These are phyloP conservation scores for Scomber scombrus DNA, from an alignment of 2,113 vertebrate species.

Conservation along the genomic window DNA sequence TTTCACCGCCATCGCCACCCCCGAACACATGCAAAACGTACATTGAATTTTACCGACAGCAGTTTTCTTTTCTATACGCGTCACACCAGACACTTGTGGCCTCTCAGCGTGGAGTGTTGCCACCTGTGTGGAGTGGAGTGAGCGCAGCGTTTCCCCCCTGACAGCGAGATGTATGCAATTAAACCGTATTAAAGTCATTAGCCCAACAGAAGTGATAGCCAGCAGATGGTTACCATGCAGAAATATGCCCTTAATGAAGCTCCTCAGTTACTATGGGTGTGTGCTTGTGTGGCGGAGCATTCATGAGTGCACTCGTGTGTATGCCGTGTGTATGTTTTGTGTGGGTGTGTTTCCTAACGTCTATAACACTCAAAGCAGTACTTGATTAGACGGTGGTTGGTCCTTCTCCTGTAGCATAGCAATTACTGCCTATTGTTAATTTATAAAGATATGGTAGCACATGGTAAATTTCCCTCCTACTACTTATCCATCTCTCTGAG, in stretches of 20 bases:
- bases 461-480: conserved; percentile 6
- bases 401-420: conserved; percentile 46
- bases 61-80: not conserved
- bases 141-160: conserved; percentile 44
- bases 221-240: conserved; percentile 73
- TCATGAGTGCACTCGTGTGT: not conserved
- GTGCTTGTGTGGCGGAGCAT: conserved; percentile 12
- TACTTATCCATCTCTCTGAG: not conserved
- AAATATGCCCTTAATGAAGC: conserved; percentile 78
- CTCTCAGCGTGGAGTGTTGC: conserved; percentile 57
- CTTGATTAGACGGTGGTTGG: conserved; percentile 60
- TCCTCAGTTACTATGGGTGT: conserved; percentile 59
- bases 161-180: conserved; percentile 76
- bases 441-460: conserved; percentile 36
- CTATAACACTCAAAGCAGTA: conserved; percentile 38
- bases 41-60: not conserved
- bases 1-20: not conserved
- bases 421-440: conserved; percentile 57
- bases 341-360: conserved; percentile 23
- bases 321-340: conserved; percentile 15
- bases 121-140: conserved; percentile 66
- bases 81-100: conserved; percentile 33
- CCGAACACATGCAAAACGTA: not conserved
- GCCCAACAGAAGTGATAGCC: conserved; percentile 69
- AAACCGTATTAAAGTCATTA: conserved; percentile 79